Conservation (phyloP, 2,888 invertebrate genomes). For the Argyresthia albistria region DNA sequence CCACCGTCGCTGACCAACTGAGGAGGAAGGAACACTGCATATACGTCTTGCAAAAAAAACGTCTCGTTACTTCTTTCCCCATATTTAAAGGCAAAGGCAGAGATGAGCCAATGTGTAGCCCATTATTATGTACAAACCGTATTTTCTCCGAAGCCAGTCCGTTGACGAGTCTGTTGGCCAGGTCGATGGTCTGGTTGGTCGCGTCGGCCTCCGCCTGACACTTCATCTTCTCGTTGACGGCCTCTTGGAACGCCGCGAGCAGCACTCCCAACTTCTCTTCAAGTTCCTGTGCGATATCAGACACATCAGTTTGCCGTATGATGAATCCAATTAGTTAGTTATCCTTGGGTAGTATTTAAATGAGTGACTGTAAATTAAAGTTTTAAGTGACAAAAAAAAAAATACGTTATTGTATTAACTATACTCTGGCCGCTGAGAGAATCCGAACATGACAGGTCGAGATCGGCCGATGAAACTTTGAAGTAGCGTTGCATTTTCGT, state of each 20-base stretch:
- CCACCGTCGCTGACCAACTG: slow-evolving; percentile 60
- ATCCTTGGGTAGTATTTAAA: background rate
- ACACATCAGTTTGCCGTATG: background rate
- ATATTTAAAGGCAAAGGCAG: too few relatives aligned
- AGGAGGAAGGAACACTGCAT: background rate
- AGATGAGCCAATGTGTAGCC: too few relatives aligned
- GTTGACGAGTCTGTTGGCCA: slow-evolving; percentile 93
- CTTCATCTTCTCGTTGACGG: slow-evolving; percentile 87
- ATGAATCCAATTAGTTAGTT: background rate
- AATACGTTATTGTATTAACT: too few relatives aligned
- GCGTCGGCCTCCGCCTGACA: slow-evolving; percentile 95
- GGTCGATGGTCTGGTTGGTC: slow-evolving; percentile 89
- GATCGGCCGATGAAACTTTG: too few relatives aligned
- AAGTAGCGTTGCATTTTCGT: too few relatives aligned
- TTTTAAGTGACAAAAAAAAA: too few relatives aligned
- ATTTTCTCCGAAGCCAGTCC: slow-evolving; percentile 93
- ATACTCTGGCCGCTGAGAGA: too few relatives aligned
- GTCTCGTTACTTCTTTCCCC: too few relatives aligned
- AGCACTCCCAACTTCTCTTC: slow-evolving; percentile 84
- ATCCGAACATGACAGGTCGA: too few relatives aligned
- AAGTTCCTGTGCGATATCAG: slow-evolving; percentile 63
- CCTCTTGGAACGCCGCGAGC: slow-evolving; percentile 88
- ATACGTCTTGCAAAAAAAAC: too few relatives aligned
- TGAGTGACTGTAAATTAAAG: too few relatives aligned
- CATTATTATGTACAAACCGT: slow-evolving; percentile 25